phyloP scores from a whole-genome alignment of 2,797 vertebrate species.

The Pipistrellus kuhlii region DNA sequence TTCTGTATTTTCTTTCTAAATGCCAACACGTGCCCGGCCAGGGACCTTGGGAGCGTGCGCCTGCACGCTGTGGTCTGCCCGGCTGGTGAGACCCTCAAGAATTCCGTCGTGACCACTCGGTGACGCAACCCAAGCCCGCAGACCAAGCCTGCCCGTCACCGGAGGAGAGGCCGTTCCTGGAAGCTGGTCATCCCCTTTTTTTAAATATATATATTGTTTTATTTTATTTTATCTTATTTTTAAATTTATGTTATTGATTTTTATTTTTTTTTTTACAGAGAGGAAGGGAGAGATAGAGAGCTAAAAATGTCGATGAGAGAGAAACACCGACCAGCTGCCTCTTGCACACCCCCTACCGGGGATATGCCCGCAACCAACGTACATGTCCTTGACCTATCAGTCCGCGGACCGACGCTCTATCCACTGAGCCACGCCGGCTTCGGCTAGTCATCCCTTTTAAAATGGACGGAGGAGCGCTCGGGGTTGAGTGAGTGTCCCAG shows the following conservation, averaged over 20 bases:
- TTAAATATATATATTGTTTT: too few relatives aligned
- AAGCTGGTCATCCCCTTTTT: conserved; percentile 34
- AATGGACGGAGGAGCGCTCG: conserved; percentile 6
- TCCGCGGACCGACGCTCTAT: too few relatives aligned
- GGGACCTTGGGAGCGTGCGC: background rate
- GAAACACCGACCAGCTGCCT: too few relatives aligned
- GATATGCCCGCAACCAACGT: too few relatives aligned
- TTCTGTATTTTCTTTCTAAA: conserved; percentile 22
- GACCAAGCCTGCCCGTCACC: background rate
- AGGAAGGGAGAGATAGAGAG: too few relatives aligned
- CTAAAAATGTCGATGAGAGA: too few relatives aligned
- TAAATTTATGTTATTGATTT: too few relatives aligned
- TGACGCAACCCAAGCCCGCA: background rate
- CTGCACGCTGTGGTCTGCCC: background rate
- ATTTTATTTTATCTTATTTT: too few relatives aligned
- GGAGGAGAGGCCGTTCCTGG: conserved; percentile 31
- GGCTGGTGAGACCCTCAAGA: background rate
- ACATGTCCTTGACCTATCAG: too few relatives aligned
- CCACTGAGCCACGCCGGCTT: too few relatives aligned
- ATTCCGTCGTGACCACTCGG: background rate
- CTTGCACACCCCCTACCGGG: too few relatives aligned
- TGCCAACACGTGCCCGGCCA: background rate
- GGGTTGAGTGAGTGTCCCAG: conserved; percentile 50
- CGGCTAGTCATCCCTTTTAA: background rate
- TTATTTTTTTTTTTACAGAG: too few relatives aligned